These are phyloP conservation scores for Cantharis rufa DNA, from an alignment of 2,888 invertebrate genomes.

Conservation along the genomic window DNA sequence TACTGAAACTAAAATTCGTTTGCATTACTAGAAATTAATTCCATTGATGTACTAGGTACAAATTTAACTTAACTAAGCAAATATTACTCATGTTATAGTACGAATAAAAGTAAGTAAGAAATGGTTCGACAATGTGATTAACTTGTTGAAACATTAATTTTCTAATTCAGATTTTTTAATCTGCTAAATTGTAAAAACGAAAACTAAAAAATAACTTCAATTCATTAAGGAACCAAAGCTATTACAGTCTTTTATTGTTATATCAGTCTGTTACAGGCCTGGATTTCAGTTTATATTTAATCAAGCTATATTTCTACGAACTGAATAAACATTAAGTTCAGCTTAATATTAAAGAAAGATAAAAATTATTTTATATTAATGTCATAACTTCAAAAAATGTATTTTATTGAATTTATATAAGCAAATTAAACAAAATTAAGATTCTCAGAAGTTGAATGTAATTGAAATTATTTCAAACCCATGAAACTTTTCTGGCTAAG, in stretches of 20 bases:
- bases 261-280: background rate
- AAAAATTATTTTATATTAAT: background rate
- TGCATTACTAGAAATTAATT: background rate
- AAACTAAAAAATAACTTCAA: background rate
- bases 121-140: background rate
- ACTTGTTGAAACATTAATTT: background rate
- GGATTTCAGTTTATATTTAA: background rate
- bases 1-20: background rate
- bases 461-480: background rate
- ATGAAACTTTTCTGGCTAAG: background rate
- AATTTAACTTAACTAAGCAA: too few species aligned
- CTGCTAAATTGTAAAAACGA: background rate
- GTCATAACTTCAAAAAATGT: background rate
- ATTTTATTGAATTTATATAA: background rate
- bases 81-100: background rate
- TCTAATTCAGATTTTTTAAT: background rate
- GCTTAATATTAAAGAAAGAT: background rate
- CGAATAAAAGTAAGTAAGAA: background rate
- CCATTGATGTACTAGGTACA: background rate
- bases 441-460: background rate
- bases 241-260: background rate
- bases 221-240: background rate
- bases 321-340: background rate
- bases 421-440: background rate
- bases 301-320: background rate